Conservation (phyloP, 2,888 invertebrate species). For the Temnothorax unifasciatus region DNA sequence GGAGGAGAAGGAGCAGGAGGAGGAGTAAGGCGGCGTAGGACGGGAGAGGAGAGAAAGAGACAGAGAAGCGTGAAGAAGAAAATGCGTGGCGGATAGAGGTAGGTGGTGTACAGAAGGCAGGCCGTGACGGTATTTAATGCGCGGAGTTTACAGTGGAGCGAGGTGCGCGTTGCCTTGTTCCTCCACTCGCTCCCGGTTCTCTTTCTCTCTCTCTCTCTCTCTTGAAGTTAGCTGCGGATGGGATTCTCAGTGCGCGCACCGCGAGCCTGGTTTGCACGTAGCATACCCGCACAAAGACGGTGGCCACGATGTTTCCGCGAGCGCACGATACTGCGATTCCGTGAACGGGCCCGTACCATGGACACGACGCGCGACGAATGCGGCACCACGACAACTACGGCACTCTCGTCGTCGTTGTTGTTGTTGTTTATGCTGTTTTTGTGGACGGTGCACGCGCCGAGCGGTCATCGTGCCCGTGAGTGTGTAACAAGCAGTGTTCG, state of each 20-base stretch:
- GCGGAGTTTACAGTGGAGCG: constrained; percentile 47
- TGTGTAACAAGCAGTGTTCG: constrained; percentile 63
- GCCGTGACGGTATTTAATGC: constrained; percentile 46
- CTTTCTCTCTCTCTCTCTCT: constrained; percentile 54
- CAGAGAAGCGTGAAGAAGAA: not conserved
- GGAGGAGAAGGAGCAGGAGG: constrained; percentile 47
- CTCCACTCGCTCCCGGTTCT: constrained; percentile 1
- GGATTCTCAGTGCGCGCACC: constrained; percentile 69
- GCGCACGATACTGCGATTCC: constrained; percentile 74
- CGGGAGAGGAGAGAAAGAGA: constrained; percentile 1
- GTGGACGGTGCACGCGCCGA: constrained; percentile 79
- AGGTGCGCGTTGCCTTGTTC: constrained; percentile 14
- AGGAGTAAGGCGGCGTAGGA: constrained; percentile 46
- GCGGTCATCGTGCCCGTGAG: constrained; percentile 81
- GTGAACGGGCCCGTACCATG: constrained; percentile 56
- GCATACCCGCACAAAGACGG: constrained; percentile 75
- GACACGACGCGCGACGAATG: constrained; percentile 69
- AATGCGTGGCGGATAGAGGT: constrained; percentile 19
- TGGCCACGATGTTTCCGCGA: constrained; percentile 75
- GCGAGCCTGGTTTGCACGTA: constrained; percentile 70
- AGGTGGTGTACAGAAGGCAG: constrained; percentile 36
- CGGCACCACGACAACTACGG: constrained; percentile 72
- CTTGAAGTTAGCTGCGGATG: constrained; percentile 41
- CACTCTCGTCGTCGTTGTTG: constrained; percentile 62
- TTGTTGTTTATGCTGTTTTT: constrained; percentile 59